Conservation (phyloP, 2,797 vertebrate species). For the Sebastiscus albofasciatus region DNA sequence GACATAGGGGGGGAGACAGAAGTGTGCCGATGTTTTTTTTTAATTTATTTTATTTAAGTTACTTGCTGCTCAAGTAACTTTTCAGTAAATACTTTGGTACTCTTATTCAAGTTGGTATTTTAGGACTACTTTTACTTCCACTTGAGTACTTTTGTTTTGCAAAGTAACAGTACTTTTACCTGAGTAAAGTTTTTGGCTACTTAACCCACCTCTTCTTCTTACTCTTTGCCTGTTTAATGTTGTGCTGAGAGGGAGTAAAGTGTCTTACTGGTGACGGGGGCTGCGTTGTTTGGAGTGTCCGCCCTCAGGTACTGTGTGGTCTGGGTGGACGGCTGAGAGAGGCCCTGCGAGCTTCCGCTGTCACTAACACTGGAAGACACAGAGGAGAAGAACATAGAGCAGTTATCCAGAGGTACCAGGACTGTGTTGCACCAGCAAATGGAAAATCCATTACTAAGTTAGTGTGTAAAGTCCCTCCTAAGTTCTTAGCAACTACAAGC, state of each 20-base stretch:
- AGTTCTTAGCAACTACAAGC: not conserved
- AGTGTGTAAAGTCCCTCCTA: not conserved
- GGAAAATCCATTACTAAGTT: not conserved
- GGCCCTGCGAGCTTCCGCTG: conserved; percentile 96
- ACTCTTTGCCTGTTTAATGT: not conserved
- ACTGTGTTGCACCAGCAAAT: not conserved
- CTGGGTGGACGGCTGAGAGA: conserved; percentile 98
- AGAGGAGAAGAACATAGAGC: not conserved
- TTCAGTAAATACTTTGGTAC: too few relatives aligned
- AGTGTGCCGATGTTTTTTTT: too few relatives aligned
- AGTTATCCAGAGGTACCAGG: not conserved
- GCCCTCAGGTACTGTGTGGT: conserved; percentile 98
- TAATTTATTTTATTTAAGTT: too few relatives aligned
- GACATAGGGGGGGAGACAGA: too few relatives aligned
- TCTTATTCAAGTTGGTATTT: too few relatives aligned
- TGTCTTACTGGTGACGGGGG: conserved; percentile 96
- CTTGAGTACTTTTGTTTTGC: too few relatives aligned
- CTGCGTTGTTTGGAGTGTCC: conserved; percentile 97
- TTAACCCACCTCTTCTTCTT: too few relatives aligned
- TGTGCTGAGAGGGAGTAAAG: conserved; percentile 34
- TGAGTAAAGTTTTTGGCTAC: too few relatives aligned
- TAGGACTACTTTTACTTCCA: too few relatives aligned
- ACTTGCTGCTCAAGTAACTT: too few relatives aligned
- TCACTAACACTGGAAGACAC: conserved; percentile 90
- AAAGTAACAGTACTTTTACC: too few relatives aligned